Conservation (phyloP, 2,888 invertebrate species). For the Orthonychiurus folsomi region DNA sequence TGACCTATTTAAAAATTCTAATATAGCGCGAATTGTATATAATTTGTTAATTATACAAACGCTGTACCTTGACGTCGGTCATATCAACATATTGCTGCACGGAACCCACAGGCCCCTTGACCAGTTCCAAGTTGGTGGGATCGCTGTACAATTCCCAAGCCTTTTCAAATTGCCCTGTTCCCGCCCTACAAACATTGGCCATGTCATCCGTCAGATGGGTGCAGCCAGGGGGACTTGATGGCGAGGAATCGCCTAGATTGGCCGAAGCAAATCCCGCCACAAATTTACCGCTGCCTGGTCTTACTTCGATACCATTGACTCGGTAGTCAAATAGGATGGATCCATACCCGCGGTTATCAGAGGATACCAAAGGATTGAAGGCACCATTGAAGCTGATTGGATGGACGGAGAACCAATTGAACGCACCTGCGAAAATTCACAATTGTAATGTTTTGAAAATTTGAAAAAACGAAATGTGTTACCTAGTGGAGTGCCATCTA, state of each 20-base stretch:
- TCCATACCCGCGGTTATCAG: slow-evolving; percentile 23
- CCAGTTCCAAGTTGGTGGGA: slow-evolving; percentile 44
- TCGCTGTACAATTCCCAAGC: slow-evolving; percentile 18
- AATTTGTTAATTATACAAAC: slow-evolving; percentile 1
- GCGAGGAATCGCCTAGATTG: slow-evolving; percentile 23
- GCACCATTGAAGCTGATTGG: slow-evolving; percentile 16
- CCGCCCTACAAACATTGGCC: slow-evolving; percentile 9
- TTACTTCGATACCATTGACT: slow-evolving; percentile 10
- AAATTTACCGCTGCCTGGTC: slow-evolving; percentile 18
- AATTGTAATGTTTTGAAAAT: no score
- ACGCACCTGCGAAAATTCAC: no score
- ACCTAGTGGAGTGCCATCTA: slow-evolving; percentile 8
- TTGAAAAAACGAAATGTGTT: no score
- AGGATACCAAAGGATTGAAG: slow-evolving; percentile 17
- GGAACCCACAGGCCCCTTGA: slow-evolving; percentile 62
- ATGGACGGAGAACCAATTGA: slow-evolving; percentile 24
- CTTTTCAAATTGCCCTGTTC: slow-evolving; percentile 11
- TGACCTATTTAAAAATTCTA: slow-evolving; percentile 12
- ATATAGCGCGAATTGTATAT: not conserved
- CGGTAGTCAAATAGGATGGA: slow-evolving; percentile 17
- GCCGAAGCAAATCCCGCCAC: slow-evolving; percentile 19
- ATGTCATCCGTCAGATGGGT: not conserved
- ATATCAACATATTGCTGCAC: slow-evolving; percentile 78
- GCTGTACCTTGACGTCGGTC: slow-evolving; percentile 53
- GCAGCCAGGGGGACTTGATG: not conserved